These are phyloP conservation scores for Phymastichus coffea DNA, from an alignment of 1,140 invertebrate genomes.

Conservation along the genomic window DNA sequence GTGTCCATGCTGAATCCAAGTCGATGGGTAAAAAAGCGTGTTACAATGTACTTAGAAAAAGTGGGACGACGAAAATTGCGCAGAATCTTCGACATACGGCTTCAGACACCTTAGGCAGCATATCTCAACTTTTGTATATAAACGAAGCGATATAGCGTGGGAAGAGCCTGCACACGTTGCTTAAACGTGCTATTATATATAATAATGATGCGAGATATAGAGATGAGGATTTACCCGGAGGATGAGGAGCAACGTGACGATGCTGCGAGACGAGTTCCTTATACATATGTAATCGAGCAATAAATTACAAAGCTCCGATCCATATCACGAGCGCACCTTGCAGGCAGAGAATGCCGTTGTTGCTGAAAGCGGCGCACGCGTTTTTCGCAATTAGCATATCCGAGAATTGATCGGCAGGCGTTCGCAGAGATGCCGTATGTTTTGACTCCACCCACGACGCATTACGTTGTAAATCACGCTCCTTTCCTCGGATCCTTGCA, in stretches of 20 bases:
- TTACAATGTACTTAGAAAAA: too few relatives aligned
- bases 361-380: background rate
- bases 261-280: conserved; percentile 7
- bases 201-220: background rate
- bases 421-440: background rate
- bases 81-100: conserved; percentile 18
- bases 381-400: background rate
- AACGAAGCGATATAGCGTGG: conserved; percentile 10
- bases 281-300: background rate
- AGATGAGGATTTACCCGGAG: background rate
- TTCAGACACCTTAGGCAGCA: conserved; percentile 31
- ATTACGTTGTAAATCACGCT: background rate
- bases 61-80: background rate
- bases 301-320: too few relatives aligned
- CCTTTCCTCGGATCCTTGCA: too few relatives aligned
- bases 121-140: conserved; percentile 29
- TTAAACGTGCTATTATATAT: background rate
- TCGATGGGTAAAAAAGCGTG: too few relatives aligned
- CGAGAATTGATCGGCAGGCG: background rate
- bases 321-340: too few relatives aligned
- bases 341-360: too few relatives aligned
- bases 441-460: background rate
- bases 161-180: too few relatives aligned
- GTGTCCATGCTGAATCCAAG: too few relatives aligned
- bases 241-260: too few relatives aligned